Percentiles rank a stretch among this genome's conserved stretches.
Evolutionary conservation across 2,888 invertebrate genomes (phyloP).

Genomic region (Conus canariensis): DNA sequence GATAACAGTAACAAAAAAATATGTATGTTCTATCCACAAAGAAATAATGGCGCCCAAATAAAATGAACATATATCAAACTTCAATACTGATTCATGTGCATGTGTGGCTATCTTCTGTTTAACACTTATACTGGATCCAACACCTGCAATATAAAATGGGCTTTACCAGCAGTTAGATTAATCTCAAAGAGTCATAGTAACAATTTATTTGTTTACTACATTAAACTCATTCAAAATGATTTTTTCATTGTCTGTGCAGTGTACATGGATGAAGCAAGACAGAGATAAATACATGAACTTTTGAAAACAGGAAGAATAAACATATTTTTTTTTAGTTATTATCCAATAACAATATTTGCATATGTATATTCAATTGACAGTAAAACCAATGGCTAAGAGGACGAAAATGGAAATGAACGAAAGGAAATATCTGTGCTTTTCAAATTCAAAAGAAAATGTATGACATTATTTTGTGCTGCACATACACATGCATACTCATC

Average conservation of each 20-base stretch:
- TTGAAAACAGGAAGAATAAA: constrained; percentile 20
- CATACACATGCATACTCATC: constrained; percentile 1
- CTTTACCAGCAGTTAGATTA: neutral
- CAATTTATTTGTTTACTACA: neutral
- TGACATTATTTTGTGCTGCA: constrained; percentile 20
- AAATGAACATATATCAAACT: neutral
- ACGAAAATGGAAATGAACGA: neutral
- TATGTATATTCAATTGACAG: constrained; percentile 4
- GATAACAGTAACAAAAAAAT: constrained; percentile 15
- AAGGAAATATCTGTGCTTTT: neutral
- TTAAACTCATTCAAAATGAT: neutral
- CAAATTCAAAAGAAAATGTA: neutral
- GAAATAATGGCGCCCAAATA: constrained; percentile 16
- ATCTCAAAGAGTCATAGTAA: neutral
- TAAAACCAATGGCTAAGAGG: neutral
- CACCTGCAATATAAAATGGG: neutral
- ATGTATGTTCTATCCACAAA: neutral
- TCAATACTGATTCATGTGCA: constrained; percentile 9
- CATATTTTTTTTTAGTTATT: neutral
- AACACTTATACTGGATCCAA: constrained; percentile 6
- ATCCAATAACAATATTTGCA: constrained; percentile 26
- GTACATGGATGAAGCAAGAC: neutral
- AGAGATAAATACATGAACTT: constrained; percentile 13
- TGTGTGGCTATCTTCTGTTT: constrained; percentile 10
- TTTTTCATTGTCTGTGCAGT: constrained; percentile 11